Evolutionary conservation across 2,797 vertebrate genomes (phyloP).

Genomic region (Pampus argenteus): DNA sequence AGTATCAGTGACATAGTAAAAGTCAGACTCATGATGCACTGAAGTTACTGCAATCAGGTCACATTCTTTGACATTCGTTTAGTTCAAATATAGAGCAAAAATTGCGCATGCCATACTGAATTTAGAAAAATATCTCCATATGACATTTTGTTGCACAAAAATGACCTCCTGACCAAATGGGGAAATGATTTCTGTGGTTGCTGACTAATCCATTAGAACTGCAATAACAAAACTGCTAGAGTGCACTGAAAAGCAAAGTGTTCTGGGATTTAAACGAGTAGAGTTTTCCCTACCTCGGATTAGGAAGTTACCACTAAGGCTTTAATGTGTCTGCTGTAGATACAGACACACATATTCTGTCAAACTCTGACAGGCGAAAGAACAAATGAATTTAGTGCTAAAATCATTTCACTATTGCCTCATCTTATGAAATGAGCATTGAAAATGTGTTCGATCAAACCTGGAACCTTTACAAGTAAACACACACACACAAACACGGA

Average conservation of each 20-base stretch:
- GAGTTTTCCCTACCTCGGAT: background rate
- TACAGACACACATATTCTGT: background rate
- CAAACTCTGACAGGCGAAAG: background rate
- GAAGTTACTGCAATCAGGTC: slow-evolving; percentile 47
- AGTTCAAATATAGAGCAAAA: slow-evolving; percentile 34
- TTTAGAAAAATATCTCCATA: slow-evolving; percentile 5
- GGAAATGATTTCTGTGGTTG: background rate
- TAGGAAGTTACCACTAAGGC: background rate
- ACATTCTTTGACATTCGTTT: slow-evolving; percentile 33
- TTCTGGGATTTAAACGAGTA: background rate
- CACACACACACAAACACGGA: background rate
- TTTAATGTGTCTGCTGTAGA: background rate
- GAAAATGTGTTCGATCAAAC: background rate
- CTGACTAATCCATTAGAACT: slow-evolving; percentile 2
- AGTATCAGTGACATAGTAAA: slow-evolving; percentile 34
- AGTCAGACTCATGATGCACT: slow-evolving; percentile 58
- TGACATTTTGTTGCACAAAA: slow-evolving; percentile 1
- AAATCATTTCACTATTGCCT: background rate
- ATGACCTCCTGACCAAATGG: background rate
- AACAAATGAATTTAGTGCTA: background rate
- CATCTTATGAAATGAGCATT: background rate
- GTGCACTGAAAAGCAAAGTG: slow-evolving; percentile 1
- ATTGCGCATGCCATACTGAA: slow-evolving; percentile 59
- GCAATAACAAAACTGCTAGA: slow-evolving; percentile 2
- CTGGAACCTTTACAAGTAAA: background rate